These are phyloP conservation scores for Temnopleurus reevesii DNA, from an alignment of 53 echinoderm and acorn worm species.

Conservation along the genomic window DNA sequence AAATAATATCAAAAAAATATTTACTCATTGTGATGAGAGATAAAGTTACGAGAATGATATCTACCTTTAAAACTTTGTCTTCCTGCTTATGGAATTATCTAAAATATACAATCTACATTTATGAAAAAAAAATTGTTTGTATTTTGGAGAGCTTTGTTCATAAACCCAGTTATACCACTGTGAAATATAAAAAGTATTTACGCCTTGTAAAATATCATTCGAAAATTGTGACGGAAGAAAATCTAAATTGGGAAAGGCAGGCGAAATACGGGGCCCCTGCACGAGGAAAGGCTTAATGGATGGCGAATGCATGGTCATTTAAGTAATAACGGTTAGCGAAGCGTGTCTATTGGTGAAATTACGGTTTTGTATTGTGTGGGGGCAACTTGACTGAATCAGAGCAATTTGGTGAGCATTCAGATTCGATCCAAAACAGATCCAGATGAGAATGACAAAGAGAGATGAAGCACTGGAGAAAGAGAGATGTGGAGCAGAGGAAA, in stretches of 20 bases:
- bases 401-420: conserved; percentile 26
- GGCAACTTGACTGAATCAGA: conserved; percentile 25
- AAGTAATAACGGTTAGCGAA: conserved; percentile 53
- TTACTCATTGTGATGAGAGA: too few species aligned
- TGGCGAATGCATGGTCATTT: conserved; percentile 52
- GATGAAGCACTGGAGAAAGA: background rate
- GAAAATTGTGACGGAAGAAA: conserved; percentile 2
- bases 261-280: conserved; percentile 9
- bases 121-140: too few species aligned
- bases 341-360: conserved; percentile 56
- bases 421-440: background rate
- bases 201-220: background rate
- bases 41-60: too few species aligned
- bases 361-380: conserved; percentile 40
- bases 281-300: conserved; percentile 28
- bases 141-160: too few species aligned
- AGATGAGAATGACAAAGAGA: background rate
- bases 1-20: too few species aligned
- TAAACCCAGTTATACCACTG: too few species aligned
- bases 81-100: too few species aligned
- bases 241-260: conserved; percentile 31
- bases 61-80: too few species aligned
- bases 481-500: background rate
- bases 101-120: too few species aligned
- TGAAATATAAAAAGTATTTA: too few species aligned